phyloP scores from a whole-genome alignment of 92 coral and sea anemone species.

The Parazoanthus swiftii region DNA sequence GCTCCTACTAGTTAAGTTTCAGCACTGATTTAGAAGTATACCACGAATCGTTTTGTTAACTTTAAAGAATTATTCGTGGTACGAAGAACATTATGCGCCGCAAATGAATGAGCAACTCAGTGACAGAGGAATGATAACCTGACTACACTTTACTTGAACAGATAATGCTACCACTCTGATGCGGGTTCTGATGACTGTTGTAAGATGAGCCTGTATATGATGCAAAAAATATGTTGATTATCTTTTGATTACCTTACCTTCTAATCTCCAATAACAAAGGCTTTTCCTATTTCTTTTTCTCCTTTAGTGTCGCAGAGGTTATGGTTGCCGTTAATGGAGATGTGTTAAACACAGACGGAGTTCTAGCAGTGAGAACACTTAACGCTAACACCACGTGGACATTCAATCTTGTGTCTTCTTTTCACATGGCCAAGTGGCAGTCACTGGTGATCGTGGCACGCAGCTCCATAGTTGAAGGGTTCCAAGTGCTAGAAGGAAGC shows the following conservation, averaged over 20 bases:
- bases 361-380: slow-evolving; percentile 22
- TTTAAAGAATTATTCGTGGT: no score
- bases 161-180: no score
- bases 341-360: slow-evolving; percentile 17
- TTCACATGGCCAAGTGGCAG: slow-evolving; percentile 38
- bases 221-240: neutral
- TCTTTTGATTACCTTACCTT: no score
- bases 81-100: no score
- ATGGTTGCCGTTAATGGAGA: slow-evolving; percentile 37
- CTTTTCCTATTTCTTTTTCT: no score
- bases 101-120: no score
- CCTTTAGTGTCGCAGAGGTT: slow-evolving; percentile 15
- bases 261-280: no score
- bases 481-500: slow-evolving; percentile 17
- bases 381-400: slow-evolving; percentile 25
- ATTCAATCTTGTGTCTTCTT: slow-evolving; percentile 23
- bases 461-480: slow-evolving; percentile 31
- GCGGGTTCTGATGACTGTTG: neutral
- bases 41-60: no score
- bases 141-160: no score
- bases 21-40: no score
- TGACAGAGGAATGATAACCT: no score
- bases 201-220: neutral
- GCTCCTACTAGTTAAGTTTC: no score
- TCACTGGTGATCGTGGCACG: slow-evolving; percentile 16